phyloP scores from a whole-genome alignment of 2,888 invertebrate species.

The Branchellion lobata region DNA sequence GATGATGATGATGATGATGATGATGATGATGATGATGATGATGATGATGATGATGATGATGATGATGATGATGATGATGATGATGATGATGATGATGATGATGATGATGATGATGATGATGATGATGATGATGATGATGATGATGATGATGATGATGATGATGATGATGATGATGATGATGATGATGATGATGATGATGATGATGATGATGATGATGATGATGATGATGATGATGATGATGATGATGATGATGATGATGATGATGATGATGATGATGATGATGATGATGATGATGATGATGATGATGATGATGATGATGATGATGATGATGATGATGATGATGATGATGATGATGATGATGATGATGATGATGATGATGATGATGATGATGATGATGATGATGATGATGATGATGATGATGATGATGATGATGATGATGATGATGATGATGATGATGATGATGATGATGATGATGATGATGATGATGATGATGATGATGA shows the following conservation, averaged over 20 bases:
- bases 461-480: conserved; percentile 25
- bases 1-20: conserved; percentile 24
- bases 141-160: neutral
- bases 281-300: conserved; percentile 38
- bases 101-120: conserved; percentile 38
- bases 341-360: conserved; percentile 33
- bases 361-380: conserved; percentile 38
- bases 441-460: conserved; percentile 28
- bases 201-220: conserved; percentile 8
- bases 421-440: conserved; percentile 39
- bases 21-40: conserved; percentile 33
- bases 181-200: conserved; percentile 34
- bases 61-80: conserved; percentile 15
- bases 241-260: conserved; percentile 37
- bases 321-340: conserved; percentile 13
- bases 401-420: conserved; percentile 25
- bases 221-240: conserved; percentile 37
- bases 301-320: conserved; percentile 36
- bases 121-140: conserved; percentile 23
- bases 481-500: conserved; percentile 38
- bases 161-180: conserved; percentile 40
- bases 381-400: conserved; percentile 27
- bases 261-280: conserved; percentile 7
- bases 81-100: conserved; percentile 35
- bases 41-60: conserved; percentile 32